phyloP scores from a whole-genome alignment of 2,113 vertebrate genomes.

The Alexandromys fortis region DNA sequence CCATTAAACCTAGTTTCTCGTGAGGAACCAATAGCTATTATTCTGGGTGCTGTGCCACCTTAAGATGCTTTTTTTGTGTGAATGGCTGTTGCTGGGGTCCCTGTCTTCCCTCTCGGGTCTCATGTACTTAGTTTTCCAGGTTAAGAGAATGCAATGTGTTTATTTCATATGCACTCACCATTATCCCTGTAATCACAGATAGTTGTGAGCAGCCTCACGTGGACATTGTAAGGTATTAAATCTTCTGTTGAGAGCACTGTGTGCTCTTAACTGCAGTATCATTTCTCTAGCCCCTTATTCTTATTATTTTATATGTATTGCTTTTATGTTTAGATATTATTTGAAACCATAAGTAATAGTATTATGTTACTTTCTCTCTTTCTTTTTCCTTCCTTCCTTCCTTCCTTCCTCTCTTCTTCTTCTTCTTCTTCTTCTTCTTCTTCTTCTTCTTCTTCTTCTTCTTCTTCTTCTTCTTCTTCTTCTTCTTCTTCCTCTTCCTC shows the following conservation, averaged over 20 bases:
- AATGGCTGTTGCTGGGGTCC: not conserved
- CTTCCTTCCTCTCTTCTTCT: no score
- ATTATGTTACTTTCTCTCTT: not conserved
- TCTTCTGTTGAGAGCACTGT: not conserved
- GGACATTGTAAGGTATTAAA: not conserved
- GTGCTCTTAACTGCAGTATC: not conserved
- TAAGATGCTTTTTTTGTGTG: not conserved
- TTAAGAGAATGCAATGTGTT: not conserved
- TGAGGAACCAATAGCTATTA: not conserved
- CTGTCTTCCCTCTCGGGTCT: not conserved
- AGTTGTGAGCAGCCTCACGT: not conserved
- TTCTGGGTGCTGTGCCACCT: not conserved
- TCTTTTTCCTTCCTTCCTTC: no score
- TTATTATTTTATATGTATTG: not conserved
- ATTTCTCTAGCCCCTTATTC: not conserved
- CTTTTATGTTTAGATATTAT: conserved; percentile 30
- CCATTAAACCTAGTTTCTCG: not conserved
- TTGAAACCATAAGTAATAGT: not conserved
- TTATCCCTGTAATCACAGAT: not conserved
- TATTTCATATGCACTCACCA: not conserved
- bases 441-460: no score
- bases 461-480: no score
- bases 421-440: no score
- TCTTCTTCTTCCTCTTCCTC: no score
- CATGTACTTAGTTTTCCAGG: not conserved